Evolutionary conservation across 2,888 invertebrate genomes (phyloP).

Genomic region (Metopia argyrocephala): DNA sequence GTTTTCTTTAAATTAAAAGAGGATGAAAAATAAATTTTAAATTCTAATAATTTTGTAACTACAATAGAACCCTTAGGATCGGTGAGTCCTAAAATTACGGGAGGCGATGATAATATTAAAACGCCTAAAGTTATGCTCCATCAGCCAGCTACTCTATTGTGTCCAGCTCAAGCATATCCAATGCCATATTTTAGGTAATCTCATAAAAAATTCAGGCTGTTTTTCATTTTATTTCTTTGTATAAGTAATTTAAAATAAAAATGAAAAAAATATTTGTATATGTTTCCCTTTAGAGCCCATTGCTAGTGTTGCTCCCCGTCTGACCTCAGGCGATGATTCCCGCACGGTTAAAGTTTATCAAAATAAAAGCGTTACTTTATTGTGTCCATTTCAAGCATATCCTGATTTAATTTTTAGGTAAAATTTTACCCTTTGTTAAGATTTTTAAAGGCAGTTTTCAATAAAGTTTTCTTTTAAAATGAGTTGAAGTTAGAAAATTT

Average conservation of each 20-base stretch:
- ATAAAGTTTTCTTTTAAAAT: background rate
- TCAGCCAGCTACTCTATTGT: conserved; percentile 82
- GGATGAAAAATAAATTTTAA: background rate
- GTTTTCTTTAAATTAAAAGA: background rate
- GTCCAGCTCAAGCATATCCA: conserved; percentile 88
- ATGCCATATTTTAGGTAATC: conserved; percentile 85
- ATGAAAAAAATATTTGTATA: background rate
- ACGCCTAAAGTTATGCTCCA: conserved; percentile 77
- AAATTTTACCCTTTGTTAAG: conserved; percentile 27
- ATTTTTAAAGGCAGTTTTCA: conserved; percentile 40
- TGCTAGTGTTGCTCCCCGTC: conserved; percentile 81
- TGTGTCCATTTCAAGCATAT: conserved; percentile 85
- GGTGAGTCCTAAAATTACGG: conserved; percentile 83
- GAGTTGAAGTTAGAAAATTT: background rate
- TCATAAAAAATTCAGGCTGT: conserved; percentile 77
- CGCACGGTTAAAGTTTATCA: conserved; percentile 79
- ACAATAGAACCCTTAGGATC: conserved; percentile 79
- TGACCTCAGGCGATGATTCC: conserved; percentile 84
- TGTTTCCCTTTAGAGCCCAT: conserved; percentile 78
- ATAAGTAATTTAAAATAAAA: conserved; percentile 17
- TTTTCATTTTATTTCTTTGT: conserved; percentile 2
- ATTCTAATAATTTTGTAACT: background rate
- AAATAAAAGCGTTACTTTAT: conserved; percentile 80
- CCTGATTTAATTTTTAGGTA: conserved; percentile 86
- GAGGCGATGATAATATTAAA: conserved; percentile 81